phyloP scores from a whole-genome alignment of 2,113 vertebrate species.

The Urocynchramus pylzowi region DNA sequence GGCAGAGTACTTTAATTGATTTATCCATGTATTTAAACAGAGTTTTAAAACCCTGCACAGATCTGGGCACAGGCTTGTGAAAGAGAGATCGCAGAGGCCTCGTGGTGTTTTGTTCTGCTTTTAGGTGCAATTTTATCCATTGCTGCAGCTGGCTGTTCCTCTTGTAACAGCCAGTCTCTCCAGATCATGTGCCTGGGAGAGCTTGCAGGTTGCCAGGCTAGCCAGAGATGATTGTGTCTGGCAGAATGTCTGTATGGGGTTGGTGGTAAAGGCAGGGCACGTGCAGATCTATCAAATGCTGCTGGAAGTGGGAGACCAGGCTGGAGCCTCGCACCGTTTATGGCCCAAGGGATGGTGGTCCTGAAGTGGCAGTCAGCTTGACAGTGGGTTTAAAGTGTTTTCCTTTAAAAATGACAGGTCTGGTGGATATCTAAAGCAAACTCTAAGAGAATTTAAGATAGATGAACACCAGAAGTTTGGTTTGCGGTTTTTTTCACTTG shows the following conservation, averaged over 20 bases:
- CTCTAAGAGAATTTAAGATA: not conserved
- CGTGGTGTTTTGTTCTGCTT: not conserved
- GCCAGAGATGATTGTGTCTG: not conserved
- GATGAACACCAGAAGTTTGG: not conserved
- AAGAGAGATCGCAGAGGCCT: not conserved
- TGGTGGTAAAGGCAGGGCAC: not conserved
- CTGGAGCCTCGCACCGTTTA: not conserved
- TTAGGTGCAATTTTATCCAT: slow-evolving; percentile 5
- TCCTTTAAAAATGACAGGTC: not conserved
- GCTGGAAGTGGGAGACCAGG: not conserved
- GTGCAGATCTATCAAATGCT: not conserved
- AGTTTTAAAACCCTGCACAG: not conserved
- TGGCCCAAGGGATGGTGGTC: not conserved
- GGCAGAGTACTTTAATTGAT: not conserved
- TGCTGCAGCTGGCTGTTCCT: slow-evolving; percentile 31
- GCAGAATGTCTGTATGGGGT: not conserved
- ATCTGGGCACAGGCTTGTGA: not conserved
- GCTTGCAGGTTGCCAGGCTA: not conserved
- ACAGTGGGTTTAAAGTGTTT: not conserved
- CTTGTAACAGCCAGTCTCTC: not conserved
- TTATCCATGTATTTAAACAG: not conserved
- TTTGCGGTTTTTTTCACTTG: rapidly evolving
- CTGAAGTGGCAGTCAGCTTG: not conserved
- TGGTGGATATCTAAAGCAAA: not conserved
- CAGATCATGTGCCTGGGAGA: not conserved